Conservation (phyloP, 2,797 vertebrate genomes). For the Premnoplex brunnescens region DNA sequence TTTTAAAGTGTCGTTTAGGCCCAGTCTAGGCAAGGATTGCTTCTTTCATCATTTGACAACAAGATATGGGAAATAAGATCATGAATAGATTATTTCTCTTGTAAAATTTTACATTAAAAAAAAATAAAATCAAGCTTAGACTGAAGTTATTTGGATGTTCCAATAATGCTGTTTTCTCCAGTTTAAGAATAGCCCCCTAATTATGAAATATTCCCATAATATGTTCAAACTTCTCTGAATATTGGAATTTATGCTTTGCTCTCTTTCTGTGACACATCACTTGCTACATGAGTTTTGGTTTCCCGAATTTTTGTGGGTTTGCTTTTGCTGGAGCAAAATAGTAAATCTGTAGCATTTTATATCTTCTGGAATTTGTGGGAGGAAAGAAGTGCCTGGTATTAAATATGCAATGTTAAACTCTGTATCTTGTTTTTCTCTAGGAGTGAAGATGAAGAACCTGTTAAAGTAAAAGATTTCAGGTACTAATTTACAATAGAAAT, state of each 20-base stretch:
- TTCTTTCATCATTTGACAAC: background rate
- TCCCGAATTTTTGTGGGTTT: background rate
- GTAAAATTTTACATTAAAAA: background rate
- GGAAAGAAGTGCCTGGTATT: background rate
- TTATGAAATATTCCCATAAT: background rate
- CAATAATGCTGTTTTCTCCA: background rate
- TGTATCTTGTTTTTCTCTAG: constrained; percentile 71
- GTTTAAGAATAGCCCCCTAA: background rate
- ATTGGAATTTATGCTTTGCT: background rate
- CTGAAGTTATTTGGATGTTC: background rate
- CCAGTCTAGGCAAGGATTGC: background rate
- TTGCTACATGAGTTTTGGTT: background rate
- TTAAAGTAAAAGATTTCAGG: constrained; percentile 90
- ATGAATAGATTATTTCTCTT: background rate
- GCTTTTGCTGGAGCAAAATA: background rate
- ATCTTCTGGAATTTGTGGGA: background rate
- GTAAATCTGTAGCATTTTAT: background rate
- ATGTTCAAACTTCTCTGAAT: background rate
- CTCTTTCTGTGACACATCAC: background rate
- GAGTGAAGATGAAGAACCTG: constrained; percentile 86
- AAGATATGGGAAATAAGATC: background rate
- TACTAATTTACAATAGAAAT: constrained; percentile 50
- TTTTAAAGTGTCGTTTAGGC: background rate
- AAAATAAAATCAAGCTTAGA: background rate
- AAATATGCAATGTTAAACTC: constrained; percentile 14